phyloP scores from a whole-genome alignment of 2,888 invertebrate genomes.

The Volucella zonaria region DNA sequence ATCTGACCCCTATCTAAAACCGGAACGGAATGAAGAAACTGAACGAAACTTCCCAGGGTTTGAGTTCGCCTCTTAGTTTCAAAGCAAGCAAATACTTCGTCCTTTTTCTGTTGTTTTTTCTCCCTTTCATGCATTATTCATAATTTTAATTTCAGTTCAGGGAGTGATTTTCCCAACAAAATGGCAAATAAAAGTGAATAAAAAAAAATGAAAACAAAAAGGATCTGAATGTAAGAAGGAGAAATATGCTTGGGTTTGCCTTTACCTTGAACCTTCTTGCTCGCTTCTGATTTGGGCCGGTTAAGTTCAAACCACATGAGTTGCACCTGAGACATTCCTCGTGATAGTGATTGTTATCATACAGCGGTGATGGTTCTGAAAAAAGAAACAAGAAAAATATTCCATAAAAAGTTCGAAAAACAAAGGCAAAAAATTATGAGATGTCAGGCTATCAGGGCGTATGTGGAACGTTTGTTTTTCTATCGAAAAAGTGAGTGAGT shows the following conservation, averaged over 20 bases:
- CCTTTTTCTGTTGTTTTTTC: not conserved
- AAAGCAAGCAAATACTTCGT: constrained; percentile 5
- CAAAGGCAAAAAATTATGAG: not conserved
- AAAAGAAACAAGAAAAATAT: constrained; percentile 76
- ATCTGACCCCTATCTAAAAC: not conserved
- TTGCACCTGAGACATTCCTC: constrained; percentile 98
- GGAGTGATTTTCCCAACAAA: no score
- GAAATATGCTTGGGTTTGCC: constrained; percentile 12
- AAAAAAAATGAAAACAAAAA: not conserved
- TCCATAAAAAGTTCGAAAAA: not conserved
- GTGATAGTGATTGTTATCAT: constrained; percentile 98
- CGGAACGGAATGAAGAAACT: not conserved
- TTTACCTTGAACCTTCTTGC: constrained; percentile 86
- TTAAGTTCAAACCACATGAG: constrained; percentile 96
- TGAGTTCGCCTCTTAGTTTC: not conserved
- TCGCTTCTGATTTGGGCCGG: constrained; percentile 92
- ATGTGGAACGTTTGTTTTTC: not conserved
- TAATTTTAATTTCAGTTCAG: constrained; percentile 2
- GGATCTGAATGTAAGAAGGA: not conserved
- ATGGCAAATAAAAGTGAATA: no score
- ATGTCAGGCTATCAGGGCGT: not conserved
- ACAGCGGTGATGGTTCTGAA: constrained; percentile 94
- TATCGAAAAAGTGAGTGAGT: no score
- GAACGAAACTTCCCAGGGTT: constrained; percentile 44
- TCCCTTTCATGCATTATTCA: constrained; percentile 2